Base-by-base conservation (phyloP, 2,888 invertebrate species). In the Troilus luridus region DNA sequence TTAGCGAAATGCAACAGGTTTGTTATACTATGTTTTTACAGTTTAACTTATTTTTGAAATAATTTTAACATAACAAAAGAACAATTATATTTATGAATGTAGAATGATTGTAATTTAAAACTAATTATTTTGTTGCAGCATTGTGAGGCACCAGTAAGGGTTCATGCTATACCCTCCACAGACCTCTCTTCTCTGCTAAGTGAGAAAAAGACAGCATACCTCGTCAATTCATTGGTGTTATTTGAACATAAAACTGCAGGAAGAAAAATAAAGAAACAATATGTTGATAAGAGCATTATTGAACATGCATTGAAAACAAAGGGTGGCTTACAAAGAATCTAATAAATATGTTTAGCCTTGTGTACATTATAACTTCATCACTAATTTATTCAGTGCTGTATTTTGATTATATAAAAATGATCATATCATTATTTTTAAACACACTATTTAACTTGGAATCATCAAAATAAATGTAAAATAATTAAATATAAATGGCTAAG, bases 241-340 rank as follows among this genome's bases (percentile, higher is more conserved):
- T 85, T 85, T n/a, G 85, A 85, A 56, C 85, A 85, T 56, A 85
- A n/a, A n/a, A 85, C 85, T 85, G 85, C 41, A 8, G 72, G 72
- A 27, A 14, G 72, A 77, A 77, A 77, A 41, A 12, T 77, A 41
- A 41, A 77, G 17, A 77, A 77, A 77, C 27, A 41, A 27, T 77
- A 77, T 77, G 17, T 41, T 77, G 72, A 77, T 19, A 41, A 41
- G 1, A 9, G 56, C 9, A 85, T 85, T 19, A 56, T 85, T 85
- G 85, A 85, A 12, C 19, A n/a, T 85, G 21, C 85, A 56, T 85
- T 14, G 56, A 58, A 21, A 21, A 12, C 85, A 21, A 85, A 6
- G n/a, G 0, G 9, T 0, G 85, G 85, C 21, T n/a, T 85, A 85
- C 11, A 56, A 85, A 56, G 85, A 56, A 56, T 85, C 56, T n/a